Evolutionary conservation across 2,113 vertebrate species (phyloP).

Genomic region (Pangasianodon gigas): DNA sequence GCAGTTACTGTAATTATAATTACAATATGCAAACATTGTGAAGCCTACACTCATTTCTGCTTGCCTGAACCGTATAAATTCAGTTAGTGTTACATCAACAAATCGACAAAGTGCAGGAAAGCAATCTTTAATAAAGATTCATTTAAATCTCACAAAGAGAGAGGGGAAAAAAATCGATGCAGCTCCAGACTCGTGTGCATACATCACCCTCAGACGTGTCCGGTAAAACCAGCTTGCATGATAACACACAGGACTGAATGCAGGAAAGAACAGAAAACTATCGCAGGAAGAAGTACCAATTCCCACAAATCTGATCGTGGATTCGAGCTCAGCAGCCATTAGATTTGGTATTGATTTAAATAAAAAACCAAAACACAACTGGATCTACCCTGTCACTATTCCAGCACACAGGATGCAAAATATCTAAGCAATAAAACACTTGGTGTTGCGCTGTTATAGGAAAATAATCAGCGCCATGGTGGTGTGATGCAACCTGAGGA

Average conservation of each 20-base stretch:
- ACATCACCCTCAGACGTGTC: not conserved
- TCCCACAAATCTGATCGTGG: not conserved
- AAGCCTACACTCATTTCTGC: not conserved
- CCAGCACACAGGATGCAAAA: not conserved
- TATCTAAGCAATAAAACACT: not conserved
- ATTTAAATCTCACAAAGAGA: not conserved
- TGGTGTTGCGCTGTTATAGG: too few relatives aligned
- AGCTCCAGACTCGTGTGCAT: not conserved
- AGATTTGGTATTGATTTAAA: not conserved
- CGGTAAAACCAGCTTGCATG: not conserved
- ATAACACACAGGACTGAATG: not conserved
- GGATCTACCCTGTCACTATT: not conserved
- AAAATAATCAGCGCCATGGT: too few relatives aligned
- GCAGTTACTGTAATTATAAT: not conserved
- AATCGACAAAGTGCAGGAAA: not conserved
- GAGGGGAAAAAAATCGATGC: not conserved
- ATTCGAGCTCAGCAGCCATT: not conserved
- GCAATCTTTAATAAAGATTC: not conserved
- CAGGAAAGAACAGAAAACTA: not conserved
- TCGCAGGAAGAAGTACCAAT: not conserved
- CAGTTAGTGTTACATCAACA: not conserved
- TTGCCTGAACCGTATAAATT: not conserved
- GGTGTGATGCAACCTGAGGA: too few relatives aligned
- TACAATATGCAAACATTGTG: not conserved
- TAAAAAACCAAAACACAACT: not conserved